Evolutionary conservation across 2,888 invertebrate genomes (phyloP).

Genomic region (Didymodactylos carnosus): DNA sequence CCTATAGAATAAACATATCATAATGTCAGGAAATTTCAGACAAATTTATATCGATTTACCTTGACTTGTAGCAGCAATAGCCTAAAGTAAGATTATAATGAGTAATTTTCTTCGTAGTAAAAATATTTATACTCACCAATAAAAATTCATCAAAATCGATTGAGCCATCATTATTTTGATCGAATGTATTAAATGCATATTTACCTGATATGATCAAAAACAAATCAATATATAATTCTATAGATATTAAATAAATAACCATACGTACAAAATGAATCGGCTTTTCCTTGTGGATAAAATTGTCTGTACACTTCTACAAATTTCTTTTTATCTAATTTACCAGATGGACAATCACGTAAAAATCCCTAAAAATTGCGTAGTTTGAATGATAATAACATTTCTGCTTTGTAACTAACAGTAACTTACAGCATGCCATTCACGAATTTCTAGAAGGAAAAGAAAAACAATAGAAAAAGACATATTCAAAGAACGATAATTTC

Average conservation of each 20-base stretch:
- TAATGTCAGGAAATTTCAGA: too few relatives aligned
- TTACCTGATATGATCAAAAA: too few relatives aligned
- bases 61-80: not conserved
- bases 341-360: not conserved
- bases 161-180: not conserved
- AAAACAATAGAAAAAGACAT: not conserved
- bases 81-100: too few relatives aligned
- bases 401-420: not conserved
- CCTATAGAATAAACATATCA: too few relatives aligned
- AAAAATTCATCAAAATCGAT: not conserved
- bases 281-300: constrained; percentile 14
- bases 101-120: too few relatives aligned
- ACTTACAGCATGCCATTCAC: not conserved
- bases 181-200: not conserved
- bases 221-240: too few relatives aligned
- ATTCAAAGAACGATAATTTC: too few relatives aligned
- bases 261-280: constrained; percentile 12
- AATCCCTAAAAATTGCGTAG: not conserved
- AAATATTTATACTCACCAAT: too few relatives aligned
- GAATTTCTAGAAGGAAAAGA: not conserved
- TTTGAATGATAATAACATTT: too few relatives aligned
- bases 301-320: constrained; percentile 13
- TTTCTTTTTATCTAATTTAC: constrained; percentile 9
- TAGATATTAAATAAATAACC: not conserved
- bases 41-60: too few relatives aligned